Percentiles rank a stretch among this genome's conserved stretches.
Conservation (phyloP, 2,888 invertebrate genomes). For the Atrina japonica region DNA sequence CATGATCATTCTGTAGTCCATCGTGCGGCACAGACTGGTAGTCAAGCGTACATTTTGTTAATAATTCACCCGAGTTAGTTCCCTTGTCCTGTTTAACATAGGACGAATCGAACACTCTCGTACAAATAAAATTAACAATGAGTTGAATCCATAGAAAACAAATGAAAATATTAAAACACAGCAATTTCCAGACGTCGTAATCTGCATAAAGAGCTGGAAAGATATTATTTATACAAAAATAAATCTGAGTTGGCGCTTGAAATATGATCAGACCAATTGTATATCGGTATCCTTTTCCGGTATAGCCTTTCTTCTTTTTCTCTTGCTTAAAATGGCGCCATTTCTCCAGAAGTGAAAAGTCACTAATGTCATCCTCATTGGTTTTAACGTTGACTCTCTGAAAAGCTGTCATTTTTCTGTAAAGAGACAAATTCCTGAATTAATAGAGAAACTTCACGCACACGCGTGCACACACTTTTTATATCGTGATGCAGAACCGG, state of each 20-base stretch:
- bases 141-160: conserved; percentile 36
- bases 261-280: too few relatives aligned
- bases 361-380: too few relatives aligned
- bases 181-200: conserved; percentile 47
- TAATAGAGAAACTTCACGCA: too few relatives aligned
- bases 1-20: neutral
- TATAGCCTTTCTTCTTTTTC: conserved; percentile 7
- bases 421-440: too few relatives aligned
- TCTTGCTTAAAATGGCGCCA: conserved; percentile 34
- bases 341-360: conserved; percentile 39
- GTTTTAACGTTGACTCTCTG: too few relatives aligned
- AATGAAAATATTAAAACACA: conserved; percentile 56
- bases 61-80: conserved; percentile 11
- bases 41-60: conserved; percentile 27
- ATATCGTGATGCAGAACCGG: too few relatives aligned
- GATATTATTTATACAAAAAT: conserved; percentile 44
- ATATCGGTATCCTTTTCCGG: too few relatives aligned
- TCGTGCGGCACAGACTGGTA: conserved; percentile 26
- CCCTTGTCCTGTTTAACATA: conserved; percentile 27
- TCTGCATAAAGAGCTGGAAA: conserved; percentile 47
- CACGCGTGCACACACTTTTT: too few relatives aligned
- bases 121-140: conserved; percentile 52
- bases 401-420: too few relatives aligned
- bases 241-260: too few relatives aligned
- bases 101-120: conserved; percentile 42